phyloP scores from a whole-genome alignment of 2,113 vertebrate genomes.

The Mesocricetus auratus region DNA sequence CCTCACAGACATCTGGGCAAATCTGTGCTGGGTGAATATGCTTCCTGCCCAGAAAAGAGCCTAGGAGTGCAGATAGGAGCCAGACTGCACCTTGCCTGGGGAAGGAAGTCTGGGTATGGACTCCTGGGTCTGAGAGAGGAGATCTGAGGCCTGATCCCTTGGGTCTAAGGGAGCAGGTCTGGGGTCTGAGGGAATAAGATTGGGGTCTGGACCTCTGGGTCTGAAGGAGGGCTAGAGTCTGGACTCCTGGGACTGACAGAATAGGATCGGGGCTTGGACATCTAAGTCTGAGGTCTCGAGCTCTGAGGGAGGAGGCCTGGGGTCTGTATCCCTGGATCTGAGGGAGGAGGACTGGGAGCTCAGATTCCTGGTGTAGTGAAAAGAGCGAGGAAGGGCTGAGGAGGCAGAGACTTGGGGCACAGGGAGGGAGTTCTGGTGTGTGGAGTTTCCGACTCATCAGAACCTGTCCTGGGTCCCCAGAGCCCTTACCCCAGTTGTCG shows the following conservation, averaged over 20 bases:
- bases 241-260: not conserved
- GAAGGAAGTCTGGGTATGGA: not conserved
- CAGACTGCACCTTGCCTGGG: not conserved
- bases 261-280: not conserved
- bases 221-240: not conserved
- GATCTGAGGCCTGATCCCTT: not conserved
- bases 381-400: not conserved
- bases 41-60: not conserved
- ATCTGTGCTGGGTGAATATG: not conserved
- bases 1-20: not conserved
- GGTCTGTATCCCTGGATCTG: not conserved
- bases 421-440: not conserved
- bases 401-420: not conserved
- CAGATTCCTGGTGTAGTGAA: not conserved
- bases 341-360: not conserved
- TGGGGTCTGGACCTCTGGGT: not conserved
- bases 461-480: constrained; percentile 52
- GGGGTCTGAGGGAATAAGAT: not conserved
- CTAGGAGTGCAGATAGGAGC: not conserved
- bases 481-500: constrained; percentile 69
- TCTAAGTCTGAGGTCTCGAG: not conserved
- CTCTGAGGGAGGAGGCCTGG: not conserved
- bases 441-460: not conserved
- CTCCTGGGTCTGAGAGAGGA: not conserved
- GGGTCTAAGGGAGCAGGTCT: not conserved